Percentiles rank a stretch among this genome's conserved stretches.
Evolutionary conservation across 2,113 vertebrate species (phyloP).

Genomic region (Capreolus pygargus): DNA sequence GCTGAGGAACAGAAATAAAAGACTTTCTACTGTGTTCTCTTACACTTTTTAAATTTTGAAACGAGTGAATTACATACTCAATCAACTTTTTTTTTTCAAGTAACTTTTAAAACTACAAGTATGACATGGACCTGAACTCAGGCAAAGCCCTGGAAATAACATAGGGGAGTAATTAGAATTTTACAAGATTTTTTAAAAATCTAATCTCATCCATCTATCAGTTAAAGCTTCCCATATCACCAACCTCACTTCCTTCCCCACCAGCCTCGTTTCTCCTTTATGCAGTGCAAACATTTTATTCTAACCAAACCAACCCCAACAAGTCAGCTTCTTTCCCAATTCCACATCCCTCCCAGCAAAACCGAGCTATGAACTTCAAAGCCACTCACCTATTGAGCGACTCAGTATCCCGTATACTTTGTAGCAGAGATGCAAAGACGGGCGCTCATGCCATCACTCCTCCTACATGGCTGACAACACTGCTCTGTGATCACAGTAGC

Average conservation of each 20-base stretch:
- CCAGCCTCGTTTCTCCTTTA: background rate
- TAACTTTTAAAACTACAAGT: constrained; percentile 1
- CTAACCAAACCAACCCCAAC: background rate
- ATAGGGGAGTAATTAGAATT: background rate
- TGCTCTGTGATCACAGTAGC: background rate
- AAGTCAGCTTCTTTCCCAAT: background rate
- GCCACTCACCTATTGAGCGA: background rate
- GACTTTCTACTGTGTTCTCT: background rate
- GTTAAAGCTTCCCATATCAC: background rate
- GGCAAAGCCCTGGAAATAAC: background rate
- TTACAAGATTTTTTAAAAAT: background rate
- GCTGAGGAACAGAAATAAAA: background rate
- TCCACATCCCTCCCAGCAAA: background rate
- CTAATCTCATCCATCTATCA: background rate
- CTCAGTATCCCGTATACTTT: background rate
- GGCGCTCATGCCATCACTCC: background rate
- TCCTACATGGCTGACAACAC: background rate
- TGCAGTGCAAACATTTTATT: background rate
- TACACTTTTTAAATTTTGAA: background rate
- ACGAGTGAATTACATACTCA: background rate
- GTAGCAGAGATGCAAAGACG: background rate
- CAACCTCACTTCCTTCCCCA: background rate
- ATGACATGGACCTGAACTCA: background rate
- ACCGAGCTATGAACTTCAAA: constrained; percentile 29
- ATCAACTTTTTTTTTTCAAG: background rate